Percentiles rank a stretch among this genome's conserved stretches.
phyloP scores from a whole-genome alignment of 2,113 vertebrate genomes.

The Gorsachius goisagi region DNA sequence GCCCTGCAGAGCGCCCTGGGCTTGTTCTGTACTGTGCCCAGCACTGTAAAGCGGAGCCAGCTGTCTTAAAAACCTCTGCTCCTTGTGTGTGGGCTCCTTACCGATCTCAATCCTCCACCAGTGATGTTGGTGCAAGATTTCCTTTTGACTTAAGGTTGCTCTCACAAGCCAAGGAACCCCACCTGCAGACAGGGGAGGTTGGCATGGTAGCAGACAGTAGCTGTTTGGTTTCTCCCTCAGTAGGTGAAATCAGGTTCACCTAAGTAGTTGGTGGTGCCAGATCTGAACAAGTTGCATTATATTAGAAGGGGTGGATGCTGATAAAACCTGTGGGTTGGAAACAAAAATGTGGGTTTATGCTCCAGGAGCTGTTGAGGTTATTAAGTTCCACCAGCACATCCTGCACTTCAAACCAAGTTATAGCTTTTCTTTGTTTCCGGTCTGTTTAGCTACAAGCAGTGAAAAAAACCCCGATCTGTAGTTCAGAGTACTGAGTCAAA shows the following conservation, averaged over 20 bases:
- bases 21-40: neutral
- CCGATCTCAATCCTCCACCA: neutral
- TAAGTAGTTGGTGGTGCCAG: neutral
- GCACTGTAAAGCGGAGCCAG: neutral
- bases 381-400: neutral
- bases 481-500: neutral
- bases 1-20: neutral
- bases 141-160: neutral
- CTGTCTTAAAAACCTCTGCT: neutral
- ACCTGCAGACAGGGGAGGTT: neutral
- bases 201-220: neutral
- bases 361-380: neutral
- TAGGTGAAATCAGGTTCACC: neutral
- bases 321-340: neutral
- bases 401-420: neutral
- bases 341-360: neutral
- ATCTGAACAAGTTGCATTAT: neutral
- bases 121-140: rapidly evolving
- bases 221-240: neutral
- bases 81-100: neutral
- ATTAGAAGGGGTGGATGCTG: neutral
- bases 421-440: neutral
- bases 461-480: neutral
- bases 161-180: neutral
- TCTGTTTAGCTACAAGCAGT: neutral